phyloP scores from a whole-genome alignment of 2,797 vertebrate genomes.

The Anableps anableps region DNA sequence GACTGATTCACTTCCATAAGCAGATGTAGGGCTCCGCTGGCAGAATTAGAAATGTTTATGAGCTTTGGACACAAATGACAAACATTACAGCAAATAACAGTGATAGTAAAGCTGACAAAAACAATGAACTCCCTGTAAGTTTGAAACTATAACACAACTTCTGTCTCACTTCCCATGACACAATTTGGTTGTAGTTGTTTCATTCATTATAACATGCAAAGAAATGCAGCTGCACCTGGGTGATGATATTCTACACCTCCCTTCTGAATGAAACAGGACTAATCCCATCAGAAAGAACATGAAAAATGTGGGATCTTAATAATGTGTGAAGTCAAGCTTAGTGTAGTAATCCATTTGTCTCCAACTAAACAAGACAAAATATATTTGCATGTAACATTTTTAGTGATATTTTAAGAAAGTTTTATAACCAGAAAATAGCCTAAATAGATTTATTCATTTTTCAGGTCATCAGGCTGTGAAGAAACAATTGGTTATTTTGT shows the following conservation, averaged over 20 bases:
- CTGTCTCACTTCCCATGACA: neutral
- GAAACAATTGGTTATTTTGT: neutral
- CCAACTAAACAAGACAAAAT: neutral
- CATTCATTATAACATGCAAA: neutral
- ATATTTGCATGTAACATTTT: neutral
- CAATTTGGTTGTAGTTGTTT: neutral
- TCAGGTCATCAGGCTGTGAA: neutral
- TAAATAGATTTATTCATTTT: neutral
- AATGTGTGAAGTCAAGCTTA: neutral
- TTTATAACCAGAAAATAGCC: neutral
- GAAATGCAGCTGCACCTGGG: neutral
- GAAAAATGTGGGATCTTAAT: neutral
- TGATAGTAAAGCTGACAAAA: neutral
- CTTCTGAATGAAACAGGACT: neutral
- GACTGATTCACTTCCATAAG: neutral
- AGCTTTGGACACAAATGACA: neutral
- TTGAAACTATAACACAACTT: neutral
- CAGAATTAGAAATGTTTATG: slow-evolving; percentile 1
- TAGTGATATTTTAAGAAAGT: too few species aligned
- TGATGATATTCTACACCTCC: neutral
- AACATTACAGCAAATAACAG: neutral
- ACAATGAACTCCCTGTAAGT: neutral
- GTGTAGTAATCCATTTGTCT: neutral
- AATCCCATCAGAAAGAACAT: neutral
- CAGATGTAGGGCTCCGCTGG: neutral